Evolutionary conservation across 2,797 vertebrate genomes (phyloP).

Genomic region (Sebastes diaconus): DNA sequence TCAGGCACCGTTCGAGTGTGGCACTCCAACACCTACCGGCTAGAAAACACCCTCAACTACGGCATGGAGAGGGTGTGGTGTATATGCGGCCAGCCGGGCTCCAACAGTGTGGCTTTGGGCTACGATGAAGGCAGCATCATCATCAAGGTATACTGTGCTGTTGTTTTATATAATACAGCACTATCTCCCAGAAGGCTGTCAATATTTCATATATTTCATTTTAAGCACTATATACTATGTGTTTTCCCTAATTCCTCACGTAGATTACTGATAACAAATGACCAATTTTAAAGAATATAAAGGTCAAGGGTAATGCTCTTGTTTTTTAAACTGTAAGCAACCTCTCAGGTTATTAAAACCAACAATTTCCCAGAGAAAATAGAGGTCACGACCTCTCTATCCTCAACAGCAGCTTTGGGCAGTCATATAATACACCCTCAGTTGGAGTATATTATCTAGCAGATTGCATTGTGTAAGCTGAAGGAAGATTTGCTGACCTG

Average conservation of each 20-base stretch:
- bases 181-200: not conserved
- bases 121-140: constrained; percentile 97
- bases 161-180: not conserved
- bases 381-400: constrained; percentile 1
- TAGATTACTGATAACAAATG: not conserved
- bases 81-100: constrained; percentile 89
- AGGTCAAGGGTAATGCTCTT: not conserved
- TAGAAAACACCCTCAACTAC: constrained; percentile 94
- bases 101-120: constrained; percentile 92
- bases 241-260: not conserved
- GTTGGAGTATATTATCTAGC: not conserved
- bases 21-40: constrained; percentile 94
- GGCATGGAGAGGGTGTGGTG: constrained; percentile 97
- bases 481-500: not conserved
- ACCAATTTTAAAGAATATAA: not conserved
- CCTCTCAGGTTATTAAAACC: not conserved
- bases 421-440: not conserved
- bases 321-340: not conserved
- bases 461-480: not conserved
- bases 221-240: not conserved
- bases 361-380: constrained; percentile 5
- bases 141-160: constrained; percentile 86
- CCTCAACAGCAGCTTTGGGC: not conserved
- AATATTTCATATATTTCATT: not conserved
- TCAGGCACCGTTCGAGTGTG: constrained; percentile 93